These are phyloP conservation scores for Caenorhabditis auriculariae DNA, from an alignment of 2,888 invertebrate genomes.

Conservation along the genomic window DNA sequence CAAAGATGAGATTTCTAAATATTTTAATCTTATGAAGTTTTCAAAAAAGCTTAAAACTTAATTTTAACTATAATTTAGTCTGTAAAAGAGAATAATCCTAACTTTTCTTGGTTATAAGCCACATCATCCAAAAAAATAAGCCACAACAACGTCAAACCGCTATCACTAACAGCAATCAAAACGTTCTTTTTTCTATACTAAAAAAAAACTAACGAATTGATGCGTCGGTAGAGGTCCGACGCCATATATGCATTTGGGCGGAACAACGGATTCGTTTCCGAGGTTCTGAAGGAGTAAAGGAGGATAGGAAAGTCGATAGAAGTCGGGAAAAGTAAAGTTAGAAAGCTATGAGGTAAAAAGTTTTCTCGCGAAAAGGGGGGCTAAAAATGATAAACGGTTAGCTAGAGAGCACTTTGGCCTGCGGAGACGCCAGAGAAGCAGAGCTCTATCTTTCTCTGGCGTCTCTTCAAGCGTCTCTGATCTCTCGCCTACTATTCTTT, in stretches of 20 bases:
- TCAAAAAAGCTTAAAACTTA: background rate
- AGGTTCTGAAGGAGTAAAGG: conserved; percentile 18
- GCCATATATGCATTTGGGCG: conserved; percentile 29
- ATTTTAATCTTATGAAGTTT: too few species aligned
- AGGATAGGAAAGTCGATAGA: too few species aligned
- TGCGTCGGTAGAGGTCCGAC: conserved; percentile 29
- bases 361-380: background rate
- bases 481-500: too few species aligned
- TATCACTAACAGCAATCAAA: too few species aligned
- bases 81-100: too few species aligned
- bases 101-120: conserved; percentile 13
- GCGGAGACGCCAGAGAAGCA: background rate
- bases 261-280: conserved; percentile 29
- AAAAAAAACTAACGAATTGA: conserved; percentile 27
- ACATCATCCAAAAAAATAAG: conserved; percentile 8
- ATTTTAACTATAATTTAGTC: too few species aligned
- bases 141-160: too few species aligned
- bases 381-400: too few species aligned
- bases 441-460: conserved; percentile 5
- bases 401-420: too few species aligned
- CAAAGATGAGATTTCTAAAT: too few species aligned
- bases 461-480: conserved; percentile 3
- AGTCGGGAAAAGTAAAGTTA: background rate
- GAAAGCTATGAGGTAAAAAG: background rate
- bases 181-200: background rate